Percentiles rank a stretch among this genome's conserved stretches.
Evolutionary conservation across 2,113 vertebrate genomes (phyloP).

Genomic region (Cettia cetti): DNA sequence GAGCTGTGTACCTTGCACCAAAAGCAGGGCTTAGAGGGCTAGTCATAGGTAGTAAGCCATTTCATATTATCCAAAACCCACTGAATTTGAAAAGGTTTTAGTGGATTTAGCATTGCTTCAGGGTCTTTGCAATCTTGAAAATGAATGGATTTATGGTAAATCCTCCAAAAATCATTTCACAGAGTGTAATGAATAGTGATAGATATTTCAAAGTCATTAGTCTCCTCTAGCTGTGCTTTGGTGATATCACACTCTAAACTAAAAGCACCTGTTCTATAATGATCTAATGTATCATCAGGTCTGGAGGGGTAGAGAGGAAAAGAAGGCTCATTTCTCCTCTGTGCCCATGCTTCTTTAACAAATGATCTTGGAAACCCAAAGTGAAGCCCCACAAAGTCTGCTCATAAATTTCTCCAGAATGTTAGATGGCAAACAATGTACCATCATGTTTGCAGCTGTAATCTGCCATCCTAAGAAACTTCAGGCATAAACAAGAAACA

Average conservation of each 20-base stretch:
- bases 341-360: background rate
- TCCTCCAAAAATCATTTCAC: background rate
- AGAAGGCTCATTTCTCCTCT: background rate
- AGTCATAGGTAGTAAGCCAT: background rate
- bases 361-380: background rate
- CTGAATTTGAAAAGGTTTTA: constrained; percentile 10
- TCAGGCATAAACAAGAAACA: background rate
- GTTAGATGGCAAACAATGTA: background rate
- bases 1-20: background rate
- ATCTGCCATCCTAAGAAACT: background rate
- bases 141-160: background rate
- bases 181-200: background rate
- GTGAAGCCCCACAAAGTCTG: background rate
- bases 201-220: background rate
- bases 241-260: background rate
- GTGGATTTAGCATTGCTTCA: background rate
- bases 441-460: too few relatives aligned
- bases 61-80: background rate
- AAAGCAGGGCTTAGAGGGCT: background rate
- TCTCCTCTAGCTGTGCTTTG: background rate
- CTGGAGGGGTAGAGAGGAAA: background rate
- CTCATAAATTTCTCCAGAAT: background rate
- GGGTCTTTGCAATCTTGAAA: background rate
- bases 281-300: background rate
- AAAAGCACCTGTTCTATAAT: background rate